These are phyloP conservation scores for Falco berigora DNA, from an alignment of 2,797 vertebrate genomes.

Conservation along the genomic window DNA sequence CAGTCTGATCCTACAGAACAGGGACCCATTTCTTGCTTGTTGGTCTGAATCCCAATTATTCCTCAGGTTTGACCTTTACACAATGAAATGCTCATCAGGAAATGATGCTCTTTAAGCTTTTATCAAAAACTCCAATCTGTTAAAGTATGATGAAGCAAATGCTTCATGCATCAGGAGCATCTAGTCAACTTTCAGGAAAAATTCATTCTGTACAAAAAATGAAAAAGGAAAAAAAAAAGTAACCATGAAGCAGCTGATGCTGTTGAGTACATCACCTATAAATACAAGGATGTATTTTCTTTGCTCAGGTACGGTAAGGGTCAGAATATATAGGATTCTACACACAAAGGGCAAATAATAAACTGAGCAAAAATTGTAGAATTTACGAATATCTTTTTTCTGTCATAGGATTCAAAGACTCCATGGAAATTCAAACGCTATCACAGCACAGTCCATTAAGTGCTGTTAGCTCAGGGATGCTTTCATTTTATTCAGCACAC, in stretches of 20 bases:
- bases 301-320: neutral
- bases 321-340: neutral
- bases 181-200: neutral
- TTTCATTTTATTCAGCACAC: neutral
- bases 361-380: neutral
- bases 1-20: neutral
- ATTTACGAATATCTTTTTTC: neutral
- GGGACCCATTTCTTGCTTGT: neutral
- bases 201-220: neutral
- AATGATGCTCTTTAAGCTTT: neutral
- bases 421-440: neutral
- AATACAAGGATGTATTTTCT: neutral
- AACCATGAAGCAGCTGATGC: neutral
- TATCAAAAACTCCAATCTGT: neutral
- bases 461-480: accelerated
- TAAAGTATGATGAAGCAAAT: neutral
- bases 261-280: neutral
- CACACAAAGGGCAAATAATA: neutral
- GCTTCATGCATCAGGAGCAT: neutral
- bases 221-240: neutral
- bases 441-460: neutral
- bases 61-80: neutral
- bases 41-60: neutral
- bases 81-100: neutral
- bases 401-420: neutral